A percentile compares a stretch with the other conserved stretches of the same genome.
Conservation (phyloP, 2,888 invertebrate genomes). For the Oeneis ivallda region DNA sequence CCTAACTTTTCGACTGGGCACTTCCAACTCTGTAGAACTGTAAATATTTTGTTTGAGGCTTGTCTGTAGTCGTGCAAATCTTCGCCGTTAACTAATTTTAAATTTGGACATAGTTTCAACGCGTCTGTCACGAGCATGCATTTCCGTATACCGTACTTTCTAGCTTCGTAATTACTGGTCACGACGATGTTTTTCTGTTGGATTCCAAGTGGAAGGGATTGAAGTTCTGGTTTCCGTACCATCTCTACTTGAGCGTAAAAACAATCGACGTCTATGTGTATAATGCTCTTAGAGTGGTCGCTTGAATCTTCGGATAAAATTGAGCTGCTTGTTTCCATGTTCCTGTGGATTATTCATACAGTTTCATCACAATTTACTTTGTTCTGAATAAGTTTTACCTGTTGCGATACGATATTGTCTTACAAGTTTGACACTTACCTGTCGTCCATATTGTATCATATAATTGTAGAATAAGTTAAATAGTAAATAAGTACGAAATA, state of each 20-base stretch:
- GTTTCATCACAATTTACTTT: conserved; percentile 68
- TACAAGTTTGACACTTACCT: conserved; percentile 61
- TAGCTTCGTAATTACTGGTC: conserved; percentile 91
- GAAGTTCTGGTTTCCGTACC: conserved; percentile 85
- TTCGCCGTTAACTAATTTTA: conserved; percentile 90
- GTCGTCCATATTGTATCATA: conserved; percentile 70
- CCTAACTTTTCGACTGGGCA: conserved; percentile 90
- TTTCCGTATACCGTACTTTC: conserved; percentile 88
- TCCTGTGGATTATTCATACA: conserved; percentile 64
- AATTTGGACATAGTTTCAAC: conserved; percentile 85
- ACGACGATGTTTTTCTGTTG: conserved; percentile 93
- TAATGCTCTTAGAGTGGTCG: conserved; percentile 85
- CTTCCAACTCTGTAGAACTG: conserved; percentile 86
- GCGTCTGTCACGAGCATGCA: conserved; percentile 90
- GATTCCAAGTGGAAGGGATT: conserved; percentile 87
- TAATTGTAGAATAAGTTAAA: conserved; percentile 59
- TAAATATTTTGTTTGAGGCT: conserved; percentile 88
- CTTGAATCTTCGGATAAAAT: conserved; percentile 61
- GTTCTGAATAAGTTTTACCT: conserved; percentile 71
- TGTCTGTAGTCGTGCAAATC: conserved; percentile 90
- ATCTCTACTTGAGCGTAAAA: conserved; percentile 94
- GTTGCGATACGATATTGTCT: conserved; percentile 61
- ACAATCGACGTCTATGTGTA: conserved; percentile 92
- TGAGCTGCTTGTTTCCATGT: conserved; percentile 76
- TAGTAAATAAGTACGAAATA: conserved; percentile 59